Evolutionary conservation across 2,113 vertebrate species (phyloP), one percentile per base, ranked within the genome.

Genomic region (Dipodomys stephensi): DNA sequence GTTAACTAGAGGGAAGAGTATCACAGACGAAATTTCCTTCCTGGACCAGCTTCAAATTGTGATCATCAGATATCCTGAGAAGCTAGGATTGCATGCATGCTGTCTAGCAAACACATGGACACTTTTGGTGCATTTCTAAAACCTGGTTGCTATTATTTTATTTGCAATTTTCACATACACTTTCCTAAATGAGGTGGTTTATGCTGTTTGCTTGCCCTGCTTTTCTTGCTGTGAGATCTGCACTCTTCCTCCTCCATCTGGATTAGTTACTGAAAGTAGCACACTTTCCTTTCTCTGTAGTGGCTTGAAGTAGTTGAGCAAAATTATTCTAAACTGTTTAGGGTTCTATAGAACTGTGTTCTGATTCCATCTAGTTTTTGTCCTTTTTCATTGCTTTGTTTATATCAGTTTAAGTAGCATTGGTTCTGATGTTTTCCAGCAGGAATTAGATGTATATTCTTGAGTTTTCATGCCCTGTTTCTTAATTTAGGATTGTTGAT

Each of bases 101-200:
- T 19, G 60, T 16, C 20, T 62, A 62, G 20, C 60, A 62, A 22
- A 22, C 60, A 62, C 22, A 23, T 68, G 77, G 35, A 76, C 67
- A 28, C n/a, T 96, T 92, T 83, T 28, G 27, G 62, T 62, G 22
- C 49, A 28, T 93, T 94, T 73, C 53, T 90, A 86, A 57, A 69
- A 68, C 53, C 39, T 72, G 79, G n/a, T 60, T 68, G 46, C 46
- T 53, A 62, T 19, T 83, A 79, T 64, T 64, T 64, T 88, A 74
- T 3, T 32, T 18, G 49, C 32, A 57, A 78, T 32, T 60, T 67
- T 64, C 32, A 39, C 62, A 3, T 80, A 94, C 87, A 7, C 28
- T 13, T 35, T 64, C 44, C 32, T 53, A 27, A 81, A 28, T 69
- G 35, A 81, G 30, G 32, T 0, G 46, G 76, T 13, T 68, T 30